These are phyloP conservation scores for Byasa hedistus DNA, from an alignment of 2,888 invertebrate genomes.

Conservation along the genomic window DNA sequence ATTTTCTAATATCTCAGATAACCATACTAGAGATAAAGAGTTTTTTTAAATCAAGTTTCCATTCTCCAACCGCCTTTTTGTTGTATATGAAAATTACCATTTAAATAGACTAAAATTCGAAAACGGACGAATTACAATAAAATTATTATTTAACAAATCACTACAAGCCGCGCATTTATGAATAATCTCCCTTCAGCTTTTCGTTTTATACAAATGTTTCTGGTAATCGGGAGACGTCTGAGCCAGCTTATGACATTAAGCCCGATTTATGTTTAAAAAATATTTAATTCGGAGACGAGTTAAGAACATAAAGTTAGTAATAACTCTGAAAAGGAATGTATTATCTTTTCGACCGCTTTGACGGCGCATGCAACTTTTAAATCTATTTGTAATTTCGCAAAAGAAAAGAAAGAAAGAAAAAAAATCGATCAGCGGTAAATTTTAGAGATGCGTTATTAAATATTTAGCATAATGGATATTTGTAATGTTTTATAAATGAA, in stretches of 20 bases:
- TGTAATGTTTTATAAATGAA: background rate
- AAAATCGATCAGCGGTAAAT: no score
- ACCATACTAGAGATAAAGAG: background rate
- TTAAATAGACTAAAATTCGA: background rate
- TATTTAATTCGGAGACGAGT: conserved; percentile 70
- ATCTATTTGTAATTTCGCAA: background rate
- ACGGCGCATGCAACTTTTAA: conserved; percentile 28
- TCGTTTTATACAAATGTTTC: conserved; percentile 68
- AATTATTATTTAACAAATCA: conserved; percentile 46
- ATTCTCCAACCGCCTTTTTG: no score
- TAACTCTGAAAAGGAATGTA: conserved; percentile 47
- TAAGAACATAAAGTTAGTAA: conserved; percentile 64
- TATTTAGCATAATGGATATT: no score
- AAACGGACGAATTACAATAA: conserved; percentile 34
- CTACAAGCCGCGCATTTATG: conserved; percentile 46
- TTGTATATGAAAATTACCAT: no score
- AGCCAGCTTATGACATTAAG: conserved; percentile 70
- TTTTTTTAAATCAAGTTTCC: no score
- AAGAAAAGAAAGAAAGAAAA: background rate
- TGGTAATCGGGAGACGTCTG: conserved; percentile 58
- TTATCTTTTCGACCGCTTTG: conserved; percentile 24
- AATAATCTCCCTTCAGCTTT: conserved; percentile 60
- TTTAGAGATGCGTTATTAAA: no score
- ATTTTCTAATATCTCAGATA: background rate
- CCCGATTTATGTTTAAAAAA: conserved; percentile 68